phyloP scores from a whole-genome alignment of 1,140 invertebrate genomes.

The Lepidostoma basale region DNA sequence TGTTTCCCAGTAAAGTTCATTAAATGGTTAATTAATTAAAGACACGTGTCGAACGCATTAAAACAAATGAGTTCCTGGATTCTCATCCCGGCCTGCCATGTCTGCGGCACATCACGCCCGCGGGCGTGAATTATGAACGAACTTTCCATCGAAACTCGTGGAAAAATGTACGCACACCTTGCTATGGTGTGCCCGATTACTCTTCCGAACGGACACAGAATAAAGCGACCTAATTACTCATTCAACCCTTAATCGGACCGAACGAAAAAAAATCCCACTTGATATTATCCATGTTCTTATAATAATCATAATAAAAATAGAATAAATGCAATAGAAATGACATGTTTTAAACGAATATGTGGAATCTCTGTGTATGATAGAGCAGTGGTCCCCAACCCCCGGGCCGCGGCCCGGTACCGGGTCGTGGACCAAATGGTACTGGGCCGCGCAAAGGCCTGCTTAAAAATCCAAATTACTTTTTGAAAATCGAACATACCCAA shows the following conservation, averaged over 20 bases:
- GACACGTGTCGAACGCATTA: slow-evolving; percentile 21
- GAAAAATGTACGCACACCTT: slow-evolving; percentile 4
- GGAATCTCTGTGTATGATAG: too few species aligned
- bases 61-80: slow-evolving; percentile 12
- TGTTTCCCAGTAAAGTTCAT: too few species aligned
- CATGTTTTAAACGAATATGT: too few species aligned
- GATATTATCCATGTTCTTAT: background rate
- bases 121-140: slow-evolving; percentile 15
- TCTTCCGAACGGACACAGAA: background rate
- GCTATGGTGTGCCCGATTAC: background rate
- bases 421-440: too few species aligned
- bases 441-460: too few species aligned
- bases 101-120: slow-evolving; percentile 13
- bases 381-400: too few species aligned
- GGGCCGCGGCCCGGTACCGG: too few species aligned
- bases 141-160: background rate
- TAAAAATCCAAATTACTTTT: too few species aligned
- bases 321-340: too few species aligned
- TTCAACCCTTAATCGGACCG: too few species aligned
- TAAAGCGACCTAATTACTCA: background rate
- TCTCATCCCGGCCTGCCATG: slow-evolving; percentile 8
- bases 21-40: slow-evolving; percentile 5
- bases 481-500: too few species aligned
- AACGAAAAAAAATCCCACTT: background rate
- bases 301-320: too few species aligned